Base-by-base conservation (phyloP, 2,888 invertebrate genomes). In the Liopterus haemorrhoidalis region DNA sequence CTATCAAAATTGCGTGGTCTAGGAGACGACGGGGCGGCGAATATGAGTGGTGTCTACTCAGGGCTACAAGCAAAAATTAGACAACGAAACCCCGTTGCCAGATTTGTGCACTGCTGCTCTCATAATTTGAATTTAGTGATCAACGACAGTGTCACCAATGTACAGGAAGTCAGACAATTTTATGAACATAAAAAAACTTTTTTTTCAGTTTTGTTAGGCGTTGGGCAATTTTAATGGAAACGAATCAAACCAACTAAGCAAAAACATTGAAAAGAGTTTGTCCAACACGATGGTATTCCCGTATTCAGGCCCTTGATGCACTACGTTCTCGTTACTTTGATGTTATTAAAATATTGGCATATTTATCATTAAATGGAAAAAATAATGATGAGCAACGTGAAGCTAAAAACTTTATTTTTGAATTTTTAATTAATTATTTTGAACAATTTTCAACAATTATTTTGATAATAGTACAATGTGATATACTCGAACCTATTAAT, bases 391-490 rank as follows among this genome's bases (percentile, higher is more conserved):
- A 18, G 30, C 20, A 28, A 31, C 41, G 41, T 21, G 41, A 32
- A 31, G 32, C 30, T 41, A 41, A 21, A 41, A 41, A 30, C 21
- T 32, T 41, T n/a, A n/a, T n/a, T n/a, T n/a, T n/a, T n/a, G n/a
- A n/a, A n/a, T n/a, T n/a, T n/a, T n/a, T n/a, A 21, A 41, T 41
- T 19, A 41, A 28, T 30, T 40, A 30, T 40, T 40, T 30, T 28
- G 40, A 40, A 40, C 30, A 40, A 30, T 40, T 16, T 30, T n/a
- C 32, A 41, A 32, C 32, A 9, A 32, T 31, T 32, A 41, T 41
- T 21, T 41, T 41, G 41, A 41, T 41, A 41, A 41, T n/a, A 18
- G 33, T 41, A 16, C 41, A 41, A 41, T 33, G 32, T 41, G 25
- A 41, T 32, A 19, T 41, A 33, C 25, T 41, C 16, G 33, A 41